Percentiles rank a stretch among this genome's conserved stretches.
These are phyloP conservation scores for Pseudochromis fuscus DNA, from an alignment of 2,797 vertebrate species.

Conservation along the genomic window DNA sequence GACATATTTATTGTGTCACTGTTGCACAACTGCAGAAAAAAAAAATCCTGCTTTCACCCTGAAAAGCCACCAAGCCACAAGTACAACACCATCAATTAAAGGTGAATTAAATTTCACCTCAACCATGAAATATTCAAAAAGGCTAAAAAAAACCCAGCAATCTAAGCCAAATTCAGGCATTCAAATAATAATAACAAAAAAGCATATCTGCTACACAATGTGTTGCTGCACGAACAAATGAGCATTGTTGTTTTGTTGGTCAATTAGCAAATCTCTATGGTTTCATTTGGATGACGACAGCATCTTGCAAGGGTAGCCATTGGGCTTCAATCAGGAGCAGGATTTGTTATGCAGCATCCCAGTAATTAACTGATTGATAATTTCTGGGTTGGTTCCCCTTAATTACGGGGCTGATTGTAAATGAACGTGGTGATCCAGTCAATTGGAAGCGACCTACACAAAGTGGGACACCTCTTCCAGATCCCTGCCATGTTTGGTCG, in stretches of 20 bases:
- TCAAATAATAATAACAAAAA: not conserved
- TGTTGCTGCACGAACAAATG: not conserved
- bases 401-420: conserved; percentile 83
- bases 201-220: not conserved
- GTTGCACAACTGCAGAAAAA: conserved; percentile 34
- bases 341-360: conserved; percentile 78
- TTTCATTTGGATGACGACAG: conserved; percentile 65
- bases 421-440: conserved; percentile 75
- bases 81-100: conserved; percentile 39
- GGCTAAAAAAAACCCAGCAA: conserved; percentile 18
- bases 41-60: conserved; percentile 15
- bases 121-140: too few species aligned
- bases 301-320: conserved; percentile 65
- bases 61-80: conserved; percentile 15
- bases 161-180: not conserved
- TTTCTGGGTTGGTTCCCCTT: conserved; percentile 82
- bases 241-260: conserved; percentile 29
- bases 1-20: conserved; percentile 66
- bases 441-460: conserved; percentile 76
- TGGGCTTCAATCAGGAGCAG: conserved; percentile 77
- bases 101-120: conserved; percentile 27
- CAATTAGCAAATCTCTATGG: conserved; percentile 38
- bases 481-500: conserved; percentile 67
- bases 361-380: conserved; percentile 86
- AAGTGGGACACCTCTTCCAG: conserved; percentile 72